phyloP scores from a whole-genome alignment of 2,113 vertebrate species.

The Gasterosteus nipponicus region DNA sequence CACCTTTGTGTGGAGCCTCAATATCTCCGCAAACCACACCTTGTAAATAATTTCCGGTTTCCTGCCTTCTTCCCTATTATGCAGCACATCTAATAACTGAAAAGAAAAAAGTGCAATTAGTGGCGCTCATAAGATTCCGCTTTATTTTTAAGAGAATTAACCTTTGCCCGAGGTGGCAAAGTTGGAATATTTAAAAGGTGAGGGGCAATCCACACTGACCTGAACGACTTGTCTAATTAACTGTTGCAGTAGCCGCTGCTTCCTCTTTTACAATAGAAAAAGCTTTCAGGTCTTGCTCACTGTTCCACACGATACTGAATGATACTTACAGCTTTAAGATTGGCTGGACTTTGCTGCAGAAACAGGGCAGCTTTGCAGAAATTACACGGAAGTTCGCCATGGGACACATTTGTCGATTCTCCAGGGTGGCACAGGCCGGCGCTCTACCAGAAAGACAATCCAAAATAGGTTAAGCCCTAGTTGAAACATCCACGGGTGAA shows the following conservation, averaged over 20 bases:
- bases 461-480: background rate
- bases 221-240: background rate
- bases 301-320: background rate
- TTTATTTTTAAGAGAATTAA: background rate
- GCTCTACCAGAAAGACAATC: background rate
- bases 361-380: background rate
- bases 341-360: background rate
- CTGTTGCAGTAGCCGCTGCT: background rate
- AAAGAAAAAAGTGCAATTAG: too few species aligned
- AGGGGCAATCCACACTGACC: background rate
- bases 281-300: background rate
- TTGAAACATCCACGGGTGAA: background rate
- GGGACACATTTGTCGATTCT: too few species aligned
- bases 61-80: too few species aligned
- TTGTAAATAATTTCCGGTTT: too few species aligned
- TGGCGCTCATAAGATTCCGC: too few species aligned
- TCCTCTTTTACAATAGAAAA: background rate
- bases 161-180: background rate
- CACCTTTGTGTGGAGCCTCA: too few species aligned
- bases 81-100: too few species aligned
- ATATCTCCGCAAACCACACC: too few species aligned
- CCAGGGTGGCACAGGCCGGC: background rate
- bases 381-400: background rate
- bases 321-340: background rate
- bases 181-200: background rate